Conservation (phyloP, 2,113 vertebrate genomes). For the Paradisaea rubra region DNA sequence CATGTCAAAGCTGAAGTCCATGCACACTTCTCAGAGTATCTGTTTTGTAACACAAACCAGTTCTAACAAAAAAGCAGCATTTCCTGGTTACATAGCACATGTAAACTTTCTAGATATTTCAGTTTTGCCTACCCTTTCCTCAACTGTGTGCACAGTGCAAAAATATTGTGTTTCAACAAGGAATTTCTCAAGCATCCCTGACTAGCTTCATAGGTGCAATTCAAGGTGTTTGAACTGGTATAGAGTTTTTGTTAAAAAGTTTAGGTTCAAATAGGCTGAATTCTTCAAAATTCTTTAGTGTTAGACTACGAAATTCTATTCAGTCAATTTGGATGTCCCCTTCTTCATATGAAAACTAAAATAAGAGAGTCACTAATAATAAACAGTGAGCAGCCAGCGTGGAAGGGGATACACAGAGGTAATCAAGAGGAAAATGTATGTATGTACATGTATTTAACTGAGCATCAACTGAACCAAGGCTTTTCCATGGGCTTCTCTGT, state of each 20-base stretch:
- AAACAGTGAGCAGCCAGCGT: not conserved
- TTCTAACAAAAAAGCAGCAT: not conserved
- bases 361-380: not conserved
- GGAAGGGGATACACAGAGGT: not conserved
- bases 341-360: not conserved
- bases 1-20: not conserved
- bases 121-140: not conserved
- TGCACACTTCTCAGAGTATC: not conserved
- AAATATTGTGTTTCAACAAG: not conserved
- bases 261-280: not conserved
- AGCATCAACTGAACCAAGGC: not conserved
- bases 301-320: not conserved
- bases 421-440: not conserved
- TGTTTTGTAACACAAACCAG: not conserved
- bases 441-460: accelerated
- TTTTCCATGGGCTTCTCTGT: not conserved
- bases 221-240: not conserved
- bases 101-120: not conserved
- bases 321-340: not conserved
- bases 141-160: not conserved
- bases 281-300: not conserved
- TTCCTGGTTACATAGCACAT: not conserved
- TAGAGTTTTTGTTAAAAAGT: not conserved
- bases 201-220: not conserved
- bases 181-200: not conserved